A percentile compares a stretch with the other conserved stretches of the same genome.
Evolutionary conservation across 92 coral and sea anemone genomes (phyloP).

Genomic region (Scolanthus callimorphus): DNA sequence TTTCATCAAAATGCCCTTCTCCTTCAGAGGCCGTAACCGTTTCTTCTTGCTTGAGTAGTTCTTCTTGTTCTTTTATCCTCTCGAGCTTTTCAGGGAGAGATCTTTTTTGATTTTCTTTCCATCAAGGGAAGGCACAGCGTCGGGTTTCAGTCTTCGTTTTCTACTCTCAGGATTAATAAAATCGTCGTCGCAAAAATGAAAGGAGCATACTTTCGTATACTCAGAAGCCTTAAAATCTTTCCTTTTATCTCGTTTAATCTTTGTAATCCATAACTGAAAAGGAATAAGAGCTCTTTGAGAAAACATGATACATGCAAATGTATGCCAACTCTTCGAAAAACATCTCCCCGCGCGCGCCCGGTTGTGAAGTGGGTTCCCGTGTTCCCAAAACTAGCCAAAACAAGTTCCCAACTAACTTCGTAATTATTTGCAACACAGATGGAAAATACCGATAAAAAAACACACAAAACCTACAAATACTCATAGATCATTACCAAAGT

Average conservation of each 20-base stretch:
- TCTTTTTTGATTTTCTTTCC: background rate
- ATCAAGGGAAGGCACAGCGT: conserved; percentile 17
- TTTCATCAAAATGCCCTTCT: conserved; percentile 10
- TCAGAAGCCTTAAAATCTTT: conserved; percentile 31
- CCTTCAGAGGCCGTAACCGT: conserved; percentile 32
- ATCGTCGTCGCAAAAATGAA: conserved; percentile 33
- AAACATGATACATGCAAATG: no score
- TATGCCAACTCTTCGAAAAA: no score
- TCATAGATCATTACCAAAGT: no score
- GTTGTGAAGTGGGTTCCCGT: no score
- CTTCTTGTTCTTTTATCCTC: conserved; percentile 1
- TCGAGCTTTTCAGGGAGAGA: background rate
- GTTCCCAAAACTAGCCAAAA: no score
- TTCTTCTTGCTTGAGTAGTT: background rate
- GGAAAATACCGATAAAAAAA: background rate
- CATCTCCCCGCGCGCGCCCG: no score
- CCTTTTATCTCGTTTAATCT: conserved; percentile 39
- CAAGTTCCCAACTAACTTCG: no score
- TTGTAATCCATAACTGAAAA: conserved; percentile 40
- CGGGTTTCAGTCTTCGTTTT: conserved; percentile 18
- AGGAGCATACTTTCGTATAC: conserved; percentile 38
- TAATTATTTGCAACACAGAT: no score
- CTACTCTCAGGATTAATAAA: conserved; percentile 19
- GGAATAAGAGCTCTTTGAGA: no score
- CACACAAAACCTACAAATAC: no score